Evolutionary conservation across 1,140 invertebrate species (phyloP), one percentile per base, ranked within the genome.

Genomic region (Acromyrmex heyeri): DNA sequence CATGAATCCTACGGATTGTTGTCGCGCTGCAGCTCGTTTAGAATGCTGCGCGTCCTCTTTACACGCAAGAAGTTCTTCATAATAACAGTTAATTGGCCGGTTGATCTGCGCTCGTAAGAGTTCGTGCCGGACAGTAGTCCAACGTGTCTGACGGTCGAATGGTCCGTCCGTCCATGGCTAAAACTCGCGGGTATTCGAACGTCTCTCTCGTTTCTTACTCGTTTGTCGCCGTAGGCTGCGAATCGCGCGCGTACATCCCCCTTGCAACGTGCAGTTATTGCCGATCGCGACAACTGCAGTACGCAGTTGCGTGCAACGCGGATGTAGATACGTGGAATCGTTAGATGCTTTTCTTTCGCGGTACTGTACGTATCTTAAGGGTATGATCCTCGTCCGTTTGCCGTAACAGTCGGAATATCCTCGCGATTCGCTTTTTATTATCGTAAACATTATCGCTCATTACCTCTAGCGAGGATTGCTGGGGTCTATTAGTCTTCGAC

Each of bases 21-120:
- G 57, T 50, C 38, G 38, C 44, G 30, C 53, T 38, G 21, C 16
- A 8, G 16, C 59, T 76, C 48, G 59, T 78, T 85, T 65, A 65
- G 73, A 50, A 85, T 85, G 82, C 72, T 77, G 76, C 21, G 61
- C 77, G 55, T 48, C 62, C 88, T 90, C 88, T 92, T 93, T 91
- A 90, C 79, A 87, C 88, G 91, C 90, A 92, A 94, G 88, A 93
- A 91, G 34, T 90, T 82, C 88, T 88, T 91, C 88, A 91, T 92
- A 93, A 93, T 93, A 91, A 93, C 89, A 92, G 91, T 93, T 94
- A 93, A 93, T 94, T 94, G 91, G 87, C 75, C 85, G 77, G 79
- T 50, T 75, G 89, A 86, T 87, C 86, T 87, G 90, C 85, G 90
- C 72, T 87, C 89, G 89, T 86, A 79, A 91, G 76, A 87, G 83